Percentiles rank a stretch among this genome's conserved stretches.
Conservation (phyloP, 1,140 invertebrate species). For the Lordiphosa collinella region DNA sequence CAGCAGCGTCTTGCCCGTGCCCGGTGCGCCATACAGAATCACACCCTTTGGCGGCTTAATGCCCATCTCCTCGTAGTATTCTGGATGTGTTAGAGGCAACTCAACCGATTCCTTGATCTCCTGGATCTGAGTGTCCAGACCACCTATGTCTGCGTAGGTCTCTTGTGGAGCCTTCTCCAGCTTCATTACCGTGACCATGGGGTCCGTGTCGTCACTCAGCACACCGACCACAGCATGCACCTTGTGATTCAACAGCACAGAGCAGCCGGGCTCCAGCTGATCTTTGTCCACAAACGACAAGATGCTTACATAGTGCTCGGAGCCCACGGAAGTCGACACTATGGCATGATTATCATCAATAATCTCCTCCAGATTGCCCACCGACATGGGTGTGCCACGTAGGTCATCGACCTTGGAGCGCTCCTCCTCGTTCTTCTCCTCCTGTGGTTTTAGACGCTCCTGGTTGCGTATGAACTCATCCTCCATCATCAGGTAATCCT, state of each 20-base stretch:
- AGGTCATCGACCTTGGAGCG: slow-evolving; percentile 98
- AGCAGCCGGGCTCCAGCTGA: slow-evolving; percentile 99
- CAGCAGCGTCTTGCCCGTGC: slow-evolving; percentile 98
- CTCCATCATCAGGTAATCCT: slow-evolving; percentile 99
- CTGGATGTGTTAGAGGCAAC: slow-evolving; percentile 98
- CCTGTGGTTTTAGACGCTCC: slow-evolving; percentile 98
- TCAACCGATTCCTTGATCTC: slow-evolving; percentile 99
- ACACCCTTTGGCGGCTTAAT: slow-evolving; percentile 99
- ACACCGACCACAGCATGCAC: slow-evolving; percentile 99
- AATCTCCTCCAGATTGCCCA: slow-evolving; percentile 99
- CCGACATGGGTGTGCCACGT: slow-evolving; percentile 99
- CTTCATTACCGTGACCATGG: slow-evolving; percentile 99
- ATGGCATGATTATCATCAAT: slow-evolving; percentile 99
- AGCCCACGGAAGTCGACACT: slow-evolving; percentile 99
- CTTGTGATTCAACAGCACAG: slow-evolving; percentile 99
- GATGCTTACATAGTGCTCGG: slow-evolving; percentile 99
- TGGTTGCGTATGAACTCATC: slow-evolving; percentile 99
- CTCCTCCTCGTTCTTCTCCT: slow-evolving; percentile 99
- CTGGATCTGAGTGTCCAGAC: slow-evolving; percentile 99
- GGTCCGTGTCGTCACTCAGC: slow-evolving; percentile 99
- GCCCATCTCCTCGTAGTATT: slow-evolving; percentile 99
- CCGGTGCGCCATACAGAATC: slow-evolving; percentile 98
- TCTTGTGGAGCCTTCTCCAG: slow-evolving; percentile 99
- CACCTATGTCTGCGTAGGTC: slow-evolving; percentile 99
- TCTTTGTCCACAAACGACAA: slow-evolving; percentile 99